phyloP scores from a whole-genome alignment of 2,113 vertebrate genomes.

The Mastomys natalensis region DNA sequence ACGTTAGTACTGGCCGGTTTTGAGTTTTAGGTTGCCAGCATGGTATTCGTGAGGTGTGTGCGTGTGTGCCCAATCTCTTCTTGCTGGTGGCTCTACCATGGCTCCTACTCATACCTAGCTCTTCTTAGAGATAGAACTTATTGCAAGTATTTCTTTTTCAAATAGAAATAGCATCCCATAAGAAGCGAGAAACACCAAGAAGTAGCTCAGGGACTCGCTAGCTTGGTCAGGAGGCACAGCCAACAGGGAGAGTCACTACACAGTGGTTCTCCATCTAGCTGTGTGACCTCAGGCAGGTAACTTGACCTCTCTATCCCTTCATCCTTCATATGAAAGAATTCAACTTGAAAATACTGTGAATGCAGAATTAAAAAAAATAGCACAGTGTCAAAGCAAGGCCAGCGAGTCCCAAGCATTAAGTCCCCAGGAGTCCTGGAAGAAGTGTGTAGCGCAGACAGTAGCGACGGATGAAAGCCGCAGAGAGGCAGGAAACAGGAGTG shows the following conservation, averaged over 20 bases:
- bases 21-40: neutral
- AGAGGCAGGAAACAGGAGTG: neutral
- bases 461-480: neutral
- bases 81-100: neutral
- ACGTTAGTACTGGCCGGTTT: neutral
- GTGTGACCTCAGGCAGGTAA: neutral
- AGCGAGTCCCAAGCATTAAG: neutral
- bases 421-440: neutral
- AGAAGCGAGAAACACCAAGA: neutral
- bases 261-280: neutral
- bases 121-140: neutral
- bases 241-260: accelerated
- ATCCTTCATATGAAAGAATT: neutral
- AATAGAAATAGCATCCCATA: neutral
- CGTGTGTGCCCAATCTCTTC: neutral
- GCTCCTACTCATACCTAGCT: neutral
- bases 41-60: neutral
- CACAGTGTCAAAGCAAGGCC: neutral
- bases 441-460: accelerated
- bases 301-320: neutral
- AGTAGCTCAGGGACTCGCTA: neutral
- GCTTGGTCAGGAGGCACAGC: neutral
- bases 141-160: neutral
- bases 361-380: neutral
- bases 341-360: neutral